Evolutionary conservation across 2,888 invertebrate genomes (phyloP), one percentile per base, ranked within the genome.

Genomic region (Strigamia crassipes): DNA sequence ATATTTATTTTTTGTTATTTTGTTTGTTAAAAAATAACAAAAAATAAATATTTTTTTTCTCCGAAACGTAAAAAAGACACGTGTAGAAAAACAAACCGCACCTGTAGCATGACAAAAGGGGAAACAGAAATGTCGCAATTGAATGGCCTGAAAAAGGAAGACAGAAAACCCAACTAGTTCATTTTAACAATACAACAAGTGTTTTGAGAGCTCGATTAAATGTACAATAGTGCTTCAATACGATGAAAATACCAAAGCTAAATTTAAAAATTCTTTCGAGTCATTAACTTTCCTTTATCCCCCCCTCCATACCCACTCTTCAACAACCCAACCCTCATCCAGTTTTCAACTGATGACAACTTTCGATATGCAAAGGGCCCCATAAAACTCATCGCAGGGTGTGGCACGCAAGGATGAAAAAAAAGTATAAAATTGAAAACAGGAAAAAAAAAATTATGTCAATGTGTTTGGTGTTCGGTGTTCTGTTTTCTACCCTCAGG

Each of bases 221-320:
- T 73, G 23, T 73, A 73, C 73, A 73, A 73, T 73, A 73, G 73
- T 31, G 31, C 31, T 31, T 27, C 73, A 73, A 73, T 73, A 73
- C 27, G 27, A 73, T 73, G 31, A 73, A 73, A 73, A 73, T 73
- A 73, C 73, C 73, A 31, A 10, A 73, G 73, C 73, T 73, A 73
- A 73, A 73, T 73, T 73, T 73, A 73, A 73, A 73, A 73, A 73
- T 73, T 73, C 73, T 73, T 73, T 73, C 23, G 73, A 15, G 73
- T 73, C 73, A 73, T 73, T 73, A 73, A 73, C 23, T 73, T 31
- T 31, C 73, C 73, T 73, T 21, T 12, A 46, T 46, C 46, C 46
- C 46, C 46, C 56, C 56, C 18, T 18, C 56, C 21, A 21, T 56
- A n/a, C 56, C 2, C 56, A 56, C 73, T n/a, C 61, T 23, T 23